Conservation (phyloP, 2,888 invertebrate species). For the Dysmachus trigonus region DNA sequence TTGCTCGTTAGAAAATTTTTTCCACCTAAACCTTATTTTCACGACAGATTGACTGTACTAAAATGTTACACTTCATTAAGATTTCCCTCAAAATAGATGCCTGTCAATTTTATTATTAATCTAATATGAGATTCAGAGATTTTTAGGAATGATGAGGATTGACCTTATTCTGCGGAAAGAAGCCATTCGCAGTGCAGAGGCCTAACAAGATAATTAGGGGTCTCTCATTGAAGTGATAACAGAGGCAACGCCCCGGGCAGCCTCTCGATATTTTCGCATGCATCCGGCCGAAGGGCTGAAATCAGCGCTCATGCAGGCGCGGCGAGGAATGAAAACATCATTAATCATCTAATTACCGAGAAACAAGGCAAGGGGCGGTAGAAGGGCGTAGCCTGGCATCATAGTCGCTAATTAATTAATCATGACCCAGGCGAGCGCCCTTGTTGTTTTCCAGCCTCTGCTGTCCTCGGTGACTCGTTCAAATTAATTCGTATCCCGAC, state of each 20-base stretch:
- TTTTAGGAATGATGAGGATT: neutral
- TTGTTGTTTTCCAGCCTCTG: neutral
- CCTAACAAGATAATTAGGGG: neutral
- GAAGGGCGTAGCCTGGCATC: neutral
- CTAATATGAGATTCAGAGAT: neutral
- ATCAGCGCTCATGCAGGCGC: neutral
- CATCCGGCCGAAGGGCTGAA: neutral
- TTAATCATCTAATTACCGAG: constrained; percentile 23
- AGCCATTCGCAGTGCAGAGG: neutral
- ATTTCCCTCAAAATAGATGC: no score
- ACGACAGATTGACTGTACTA: no score
- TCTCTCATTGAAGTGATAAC: neutral
- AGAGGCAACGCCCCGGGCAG: neutral
- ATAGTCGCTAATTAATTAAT: constrained; percentile 24
- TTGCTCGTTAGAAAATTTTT: no score
- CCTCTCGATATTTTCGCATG: neutral
- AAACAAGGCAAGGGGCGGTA: constrained; percentile 12
- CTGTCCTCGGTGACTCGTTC: neutral
- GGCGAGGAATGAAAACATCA: constrained; percentile 9
- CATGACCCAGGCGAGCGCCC: neutral
- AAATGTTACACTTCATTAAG: no score
- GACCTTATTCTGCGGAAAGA: neutral
- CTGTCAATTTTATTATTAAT: no score
- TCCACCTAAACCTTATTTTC: no score
- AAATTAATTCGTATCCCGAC: neutral